These are phyloP conservation scores for Bryconaethiops microstoma DNA, from an alignment of 2,797 vertebrate genomes.

Conservation along the genomic window DNA sequence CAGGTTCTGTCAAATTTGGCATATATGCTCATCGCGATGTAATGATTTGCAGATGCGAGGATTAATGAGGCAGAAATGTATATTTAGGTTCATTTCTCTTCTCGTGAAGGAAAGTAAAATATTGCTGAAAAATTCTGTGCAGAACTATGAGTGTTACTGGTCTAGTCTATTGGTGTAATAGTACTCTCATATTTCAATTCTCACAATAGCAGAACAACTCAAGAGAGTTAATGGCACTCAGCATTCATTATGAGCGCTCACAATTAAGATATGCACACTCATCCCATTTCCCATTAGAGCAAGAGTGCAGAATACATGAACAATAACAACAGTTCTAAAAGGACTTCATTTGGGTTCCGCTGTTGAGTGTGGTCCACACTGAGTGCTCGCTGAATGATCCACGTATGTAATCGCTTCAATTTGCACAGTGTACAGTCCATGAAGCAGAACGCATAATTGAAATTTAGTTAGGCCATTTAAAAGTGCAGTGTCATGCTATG, in stretches of 20 bases:
- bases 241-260: constrained; percentile 31
- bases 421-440: background rate
- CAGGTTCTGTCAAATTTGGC: background rate
- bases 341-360: constrained; percentile 16
- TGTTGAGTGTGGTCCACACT: background rate
- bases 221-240: constrained; percentile 45
- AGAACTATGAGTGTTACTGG: constrained; percentile 13
- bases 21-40: background rate
- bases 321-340: constrained; percentile 43
- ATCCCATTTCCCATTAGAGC: constrained; percentile 31
- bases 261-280: constrained; percentile 45
- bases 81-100: background rate
- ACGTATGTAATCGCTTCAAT: constrained; percentile 1
- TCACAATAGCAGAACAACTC: constrained; percentile 34
- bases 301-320: constrained; percentile 29
- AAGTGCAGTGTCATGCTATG: background rate
- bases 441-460: background rate
- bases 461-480: background rate
- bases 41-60: constrained; percentile 26
- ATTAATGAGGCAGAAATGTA: constrained; percentile 27
- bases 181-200: constrained; percentile 39
- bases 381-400: background rate
- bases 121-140: background rate
- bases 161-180: constrained; percentile 25
- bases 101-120: background rate